Percentiles rank a stretch among this genome's conserved stretches.
These are phyloP conservation scores for Catostomus latipinnis DNA, from an alignment of 2,797 vertebrate species.

Conservation along the genomic window DNA sequence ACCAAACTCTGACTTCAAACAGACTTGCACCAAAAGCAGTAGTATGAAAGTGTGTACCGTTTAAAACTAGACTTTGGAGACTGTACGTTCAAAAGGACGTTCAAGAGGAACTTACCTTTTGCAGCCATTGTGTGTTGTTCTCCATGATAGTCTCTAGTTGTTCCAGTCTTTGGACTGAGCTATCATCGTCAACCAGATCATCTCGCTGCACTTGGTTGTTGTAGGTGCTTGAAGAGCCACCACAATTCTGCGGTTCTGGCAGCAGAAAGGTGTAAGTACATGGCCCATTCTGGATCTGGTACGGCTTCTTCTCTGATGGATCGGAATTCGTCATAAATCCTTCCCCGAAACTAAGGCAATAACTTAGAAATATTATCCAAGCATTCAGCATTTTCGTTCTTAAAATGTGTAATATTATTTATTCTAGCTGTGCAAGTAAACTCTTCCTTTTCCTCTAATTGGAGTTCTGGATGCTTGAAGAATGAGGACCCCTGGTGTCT, in stretches of 20 bases:
- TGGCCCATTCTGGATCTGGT: constrained; percentile 93
- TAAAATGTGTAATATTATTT: constrained; percentile 28
- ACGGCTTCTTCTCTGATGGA: constrained; percentile 82
- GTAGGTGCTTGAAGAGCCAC: constrained; percentile 72
- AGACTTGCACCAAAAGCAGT: no score
- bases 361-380: constrained; percentile 78
- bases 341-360: constrained; percentile 77
- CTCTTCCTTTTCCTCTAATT: constrained; percentile 24
- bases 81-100: neutral
- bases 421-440: neutral
- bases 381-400: constrained; percentile 80
- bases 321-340: constrained; percentile 74
- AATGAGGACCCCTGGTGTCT: neutral
- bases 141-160: constrained; percentile 93
- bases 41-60: no score
- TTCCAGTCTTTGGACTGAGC: constrained; percentile 89
- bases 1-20: no score
- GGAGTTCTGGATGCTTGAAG: neutral
- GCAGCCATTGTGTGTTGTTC: constrained; percentile 98
- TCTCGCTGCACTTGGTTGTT: constrained; percentile 88
- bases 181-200: constrained; percentile 85
- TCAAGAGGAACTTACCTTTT: constrained; percentile 83
- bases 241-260: constrained; percentile 90
- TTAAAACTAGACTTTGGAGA: no score
- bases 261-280: constrained; percentile 97